Conservation (phyloP, 2,797 vertebrate genomes). For the Lepus oiostolus region DNA sequence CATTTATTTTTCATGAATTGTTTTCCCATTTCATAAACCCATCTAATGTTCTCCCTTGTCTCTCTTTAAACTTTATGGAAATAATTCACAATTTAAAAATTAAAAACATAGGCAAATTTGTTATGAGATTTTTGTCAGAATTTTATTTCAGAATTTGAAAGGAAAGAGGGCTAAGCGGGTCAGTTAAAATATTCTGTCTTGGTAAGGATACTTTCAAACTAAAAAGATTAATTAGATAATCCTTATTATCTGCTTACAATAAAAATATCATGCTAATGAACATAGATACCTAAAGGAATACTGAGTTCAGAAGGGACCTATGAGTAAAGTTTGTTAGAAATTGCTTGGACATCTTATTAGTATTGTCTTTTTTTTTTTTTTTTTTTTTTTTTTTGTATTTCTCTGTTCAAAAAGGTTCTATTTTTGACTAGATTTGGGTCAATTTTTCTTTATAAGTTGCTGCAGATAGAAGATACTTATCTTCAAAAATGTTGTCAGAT, state of each 20-base stretch:
- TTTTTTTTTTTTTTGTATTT: not conserved
- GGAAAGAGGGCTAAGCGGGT: not conserved
- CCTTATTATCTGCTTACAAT: not conserved
- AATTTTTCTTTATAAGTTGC: not conserved
- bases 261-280: constrained; percentile 2
- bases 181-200: not conserved
- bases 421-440: not conserved
- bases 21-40: not conserved
- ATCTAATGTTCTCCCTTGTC: not conserved
- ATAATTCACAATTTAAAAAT: not conserved
- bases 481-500: constrained; percentile 34
- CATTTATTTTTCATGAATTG: not conserved
- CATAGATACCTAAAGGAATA: not conserved
- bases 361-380: not conserved
- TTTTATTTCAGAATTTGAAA: constrained; percentile 61
- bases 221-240: not conserved
- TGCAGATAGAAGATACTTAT: not conserved
- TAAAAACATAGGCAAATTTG: not conserved
- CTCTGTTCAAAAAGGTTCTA: not conserved
- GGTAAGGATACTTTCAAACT: constrained; percentile 1
- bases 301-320: not conserved
- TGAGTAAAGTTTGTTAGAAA: constrained; percentile 9
- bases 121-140: not conserved
- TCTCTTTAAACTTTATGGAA: constrained; percentile 7
- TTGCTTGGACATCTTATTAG: not conserved